Evolutionary conservation across 2,113 vertebrate genomes (phyloP), one percentile per base, ranked within the genome.

Genomic region (Tachysurus fulvidraco): DNA sequence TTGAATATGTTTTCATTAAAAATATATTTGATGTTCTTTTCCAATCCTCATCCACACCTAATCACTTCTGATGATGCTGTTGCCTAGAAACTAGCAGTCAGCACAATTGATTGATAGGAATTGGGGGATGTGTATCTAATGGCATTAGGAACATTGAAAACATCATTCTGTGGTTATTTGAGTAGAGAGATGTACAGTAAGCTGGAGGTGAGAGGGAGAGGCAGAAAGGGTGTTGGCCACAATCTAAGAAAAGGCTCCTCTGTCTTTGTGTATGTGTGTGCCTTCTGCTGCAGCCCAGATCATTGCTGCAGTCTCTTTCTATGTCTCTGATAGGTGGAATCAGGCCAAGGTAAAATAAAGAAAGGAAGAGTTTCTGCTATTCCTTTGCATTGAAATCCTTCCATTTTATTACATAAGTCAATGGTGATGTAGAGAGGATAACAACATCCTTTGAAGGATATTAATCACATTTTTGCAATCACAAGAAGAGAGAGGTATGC

Each of bases 71-170:
- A 25, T 65, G 76, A 78, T 82, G 84, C 62, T 30, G 81, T 86
- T 83, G 88, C 88, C 77, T 90, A 88, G 86, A 84, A 89, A 89
- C 88, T 69, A 69, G 65, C 80, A 84, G 85, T 52, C 76, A 84
- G 81, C 41, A 50, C 19, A 50, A 60, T 69, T 77, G 44, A 77
- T 65, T 36, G 28, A n/a, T 8, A 19, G 17, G 21, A 54, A 44
- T 16, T 74, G 79, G 81, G 83, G 74, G 86, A 83, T 83, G 25
- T 54, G 52, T 21, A 4, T 30, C 13, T 25, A 44, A 55, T 55
- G 11, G 1, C 82, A 36, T 55, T 81, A 23, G 9, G 2, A 55
- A 23, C 7, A 13, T 9, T 62, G 21, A 46, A 59, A 30, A 14
- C 50, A 50, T 73, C 6, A 81, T 59, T 4, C 52, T 36, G 54